These are phyloP conservation scores for Drosophila gaucha DNA, from an alignment of 2,888 invertebrate genomes.

Conservation along the genomic window DNA sequence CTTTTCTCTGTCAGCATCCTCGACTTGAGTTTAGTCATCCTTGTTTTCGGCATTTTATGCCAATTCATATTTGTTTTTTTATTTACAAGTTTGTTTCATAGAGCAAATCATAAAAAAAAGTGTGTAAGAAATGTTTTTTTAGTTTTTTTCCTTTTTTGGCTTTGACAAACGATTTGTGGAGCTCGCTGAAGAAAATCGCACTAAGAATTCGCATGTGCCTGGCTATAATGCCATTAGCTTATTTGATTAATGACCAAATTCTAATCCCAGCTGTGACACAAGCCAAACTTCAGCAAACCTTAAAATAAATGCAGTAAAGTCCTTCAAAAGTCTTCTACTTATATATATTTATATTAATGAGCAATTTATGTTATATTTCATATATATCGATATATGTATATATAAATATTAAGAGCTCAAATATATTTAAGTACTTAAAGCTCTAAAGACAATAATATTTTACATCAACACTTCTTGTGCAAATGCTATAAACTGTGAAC, in stretches of 20 bases:
- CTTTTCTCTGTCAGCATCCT: conserved; percentile 38
- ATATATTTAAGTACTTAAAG: neutral
- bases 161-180: conserved; percentile 24
- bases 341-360: neutral
- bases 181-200: neutral
- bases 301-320: neutral
- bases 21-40: conserved; percentile 44
- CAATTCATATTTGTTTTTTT: conserved; percentile 1
- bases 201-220: conserved; percentile 7
- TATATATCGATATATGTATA: neutral
- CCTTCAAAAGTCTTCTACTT: neutral
- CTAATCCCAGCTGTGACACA: neutral
- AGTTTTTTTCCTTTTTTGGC: neutral
- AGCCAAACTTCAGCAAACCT: neutral
- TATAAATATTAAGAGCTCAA: neutral
- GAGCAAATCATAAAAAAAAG: conserved; percentile 30
- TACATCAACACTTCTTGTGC: neutral
- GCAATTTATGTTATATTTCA: too few relatives aligned
- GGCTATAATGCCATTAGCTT: conserved; percentile 28
- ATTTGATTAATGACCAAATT: conserved; percentile 50
- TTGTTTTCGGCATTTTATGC: conserved; percentile 33
- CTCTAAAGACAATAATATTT: neutral
- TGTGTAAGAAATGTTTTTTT: conserved; percentile 11
- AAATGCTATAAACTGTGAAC: neutral
- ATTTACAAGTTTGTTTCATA: conserved; percentile 19